Conservation (phyloP, 2,113 vertebrate genomes). For the Etia nguti region DNA sequence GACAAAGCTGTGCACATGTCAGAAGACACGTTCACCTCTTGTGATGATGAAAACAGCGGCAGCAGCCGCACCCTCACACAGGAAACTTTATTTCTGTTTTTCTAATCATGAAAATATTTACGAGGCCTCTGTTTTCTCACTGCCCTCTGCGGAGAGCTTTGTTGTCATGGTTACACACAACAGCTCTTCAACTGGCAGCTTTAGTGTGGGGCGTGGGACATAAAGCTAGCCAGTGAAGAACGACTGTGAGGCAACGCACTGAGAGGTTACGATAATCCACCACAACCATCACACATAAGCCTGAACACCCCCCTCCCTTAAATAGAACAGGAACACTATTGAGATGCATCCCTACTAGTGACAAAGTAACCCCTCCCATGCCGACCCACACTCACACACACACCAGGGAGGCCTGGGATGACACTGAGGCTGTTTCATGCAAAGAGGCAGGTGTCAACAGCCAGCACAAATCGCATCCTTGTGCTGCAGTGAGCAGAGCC, state of each 20-base stretch:
- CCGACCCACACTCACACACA: neutral
- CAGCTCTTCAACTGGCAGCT: constrained; percentile 87
- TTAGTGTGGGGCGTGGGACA: constrained; percentile 67
- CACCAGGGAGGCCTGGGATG: neutral
- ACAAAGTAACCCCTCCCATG: neutral
- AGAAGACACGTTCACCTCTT: neutral
- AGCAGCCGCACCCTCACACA: neutral
- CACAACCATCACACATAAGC: neutral
- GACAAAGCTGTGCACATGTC: neutral
- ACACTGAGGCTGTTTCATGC: constrained; percentile 58
- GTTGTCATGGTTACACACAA: constrained; percentile 82
- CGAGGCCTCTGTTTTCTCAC: neutral
- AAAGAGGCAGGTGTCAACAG: constrained; percentile 57
- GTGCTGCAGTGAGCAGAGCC: constrained; percentile 44
- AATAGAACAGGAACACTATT: constrained; percentile 39
- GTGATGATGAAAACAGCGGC: neutral
- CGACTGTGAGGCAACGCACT: constrained; percentile 79
- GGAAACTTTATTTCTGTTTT: neutral
- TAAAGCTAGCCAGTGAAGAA: constrained; percentile 88
- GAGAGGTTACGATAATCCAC: constrained; percentile 1
- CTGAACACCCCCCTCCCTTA: neutral
- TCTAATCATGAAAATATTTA: neutral
- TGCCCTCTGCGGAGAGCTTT: constrained; percentile 18
- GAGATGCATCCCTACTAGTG: neutral
- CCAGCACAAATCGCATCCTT: constrained; percentile 63